Base-by-base conservation (phyloP, 2,113 vertebrate genomes). In the Clarias macrocephalus region DNA sequence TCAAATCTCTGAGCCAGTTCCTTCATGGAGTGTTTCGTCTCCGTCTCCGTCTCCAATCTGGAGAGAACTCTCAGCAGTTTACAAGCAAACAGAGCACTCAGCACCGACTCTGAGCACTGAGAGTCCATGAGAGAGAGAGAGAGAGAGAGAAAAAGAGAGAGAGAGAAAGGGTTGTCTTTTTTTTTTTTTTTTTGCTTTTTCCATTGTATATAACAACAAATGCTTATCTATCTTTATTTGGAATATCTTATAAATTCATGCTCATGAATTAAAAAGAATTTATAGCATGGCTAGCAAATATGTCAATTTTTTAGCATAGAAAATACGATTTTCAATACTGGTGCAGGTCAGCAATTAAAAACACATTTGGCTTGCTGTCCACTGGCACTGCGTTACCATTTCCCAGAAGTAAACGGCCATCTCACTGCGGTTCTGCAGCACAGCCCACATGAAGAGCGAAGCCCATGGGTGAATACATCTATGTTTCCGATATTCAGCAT, bases 351-450 rank as follows among this genome's bases (percentile, higher is more conserved):
- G 65, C 13, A 30, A 37, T 18, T 37, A 37, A 72, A 70, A 72
- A 37, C 28, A 33, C 28, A 48, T 8, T 19, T 42, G 19, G 3
- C 19, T 9, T 42, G 19, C 28, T 37, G 33, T 21, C 18, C 18
- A 57, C 33, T 79, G 23, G n/a, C 77, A 59, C 2, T 21, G n/a
- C 23, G 1, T 94, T 94, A 98, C 97, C 96, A 97, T 97, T 92
- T 98, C 97, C 97, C 97, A 98, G 94, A 97, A 98, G 92, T 95
- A 96, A 56, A 93, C 83, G 6, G 97, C 96, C 97, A 98, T 98
- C 89, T 97, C 94, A 0, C 93, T 93, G 19, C 96, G 94, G 91
- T 97, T 97, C 88, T 98, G 94, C 15, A 98, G 92, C 85, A 98
- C 92, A 0, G 97, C 96, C 97, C 97, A 98, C 87, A 97, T 94